Conservation (phyloP, 1,140 invertebrate genomes). For the Drosophila arizonae region DNA sequence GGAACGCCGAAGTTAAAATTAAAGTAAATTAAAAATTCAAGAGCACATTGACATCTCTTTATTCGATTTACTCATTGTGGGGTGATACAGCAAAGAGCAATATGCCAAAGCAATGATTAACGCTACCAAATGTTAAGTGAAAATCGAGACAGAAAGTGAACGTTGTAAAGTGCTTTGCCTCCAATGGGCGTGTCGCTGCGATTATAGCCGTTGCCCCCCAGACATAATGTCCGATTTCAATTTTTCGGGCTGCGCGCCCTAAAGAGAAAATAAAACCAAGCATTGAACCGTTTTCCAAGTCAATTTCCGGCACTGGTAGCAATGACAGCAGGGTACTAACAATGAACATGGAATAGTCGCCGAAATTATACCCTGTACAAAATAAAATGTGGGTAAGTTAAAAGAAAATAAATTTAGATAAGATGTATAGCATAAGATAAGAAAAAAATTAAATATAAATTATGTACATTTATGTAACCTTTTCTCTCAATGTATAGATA, state of each 20-base stretch:
- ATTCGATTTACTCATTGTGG: neutral
- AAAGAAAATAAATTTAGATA: too few species aligned
- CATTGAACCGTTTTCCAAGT: constrained; percentile 31
- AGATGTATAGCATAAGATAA: neutral
- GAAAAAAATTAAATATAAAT: too few species aligned
- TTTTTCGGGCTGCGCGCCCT: neutral
- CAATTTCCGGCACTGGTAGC: constrained; percentile 38
- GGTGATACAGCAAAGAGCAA: too few species aligned
- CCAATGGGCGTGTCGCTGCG: constrained; percentile 24
- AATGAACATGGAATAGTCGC: neutral
- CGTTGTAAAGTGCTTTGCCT: constrained; percentile 1
- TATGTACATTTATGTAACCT: too few species aligned
- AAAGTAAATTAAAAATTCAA: neutral
- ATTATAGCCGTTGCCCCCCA: constrained; percentile 18
- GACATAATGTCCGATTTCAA: constrained; percentile 30
- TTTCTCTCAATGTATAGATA: too few species aligned
- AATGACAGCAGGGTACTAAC: constrained; percentile 1
- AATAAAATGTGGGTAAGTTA: neutral
- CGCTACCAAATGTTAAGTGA: constrained; percentile 18
- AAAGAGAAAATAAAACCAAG: constrained; percentile 12
- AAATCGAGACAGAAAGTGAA: constrained; percentile 35
- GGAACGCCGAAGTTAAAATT: neutral
- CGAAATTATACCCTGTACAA: neutral
- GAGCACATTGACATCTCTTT: neutral
- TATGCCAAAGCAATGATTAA: constrained; percentile 15